Conservation (phyloP, 2,797 vertebrate species). For the Enoplosus armatus region DNA sequence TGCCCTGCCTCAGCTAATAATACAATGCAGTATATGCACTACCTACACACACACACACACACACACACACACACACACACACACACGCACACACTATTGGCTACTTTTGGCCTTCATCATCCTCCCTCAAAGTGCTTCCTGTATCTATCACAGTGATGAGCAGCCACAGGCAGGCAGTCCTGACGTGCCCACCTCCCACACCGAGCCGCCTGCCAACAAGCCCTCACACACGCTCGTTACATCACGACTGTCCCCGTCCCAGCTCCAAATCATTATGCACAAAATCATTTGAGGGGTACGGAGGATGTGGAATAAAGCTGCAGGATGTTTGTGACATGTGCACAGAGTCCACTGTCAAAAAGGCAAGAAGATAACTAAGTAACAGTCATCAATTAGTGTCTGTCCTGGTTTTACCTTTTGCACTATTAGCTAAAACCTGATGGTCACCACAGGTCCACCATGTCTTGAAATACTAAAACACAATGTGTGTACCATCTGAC, state of each 20-base stretch:
- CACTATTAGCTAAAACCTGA: not conserved
- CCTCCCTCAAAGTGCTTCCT: constrained; percentile 60
- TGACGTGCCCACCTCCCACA: constrained; percentile 56
- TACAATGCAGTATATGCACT: constrained; percentile 58
- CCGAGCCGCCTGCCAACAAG: constrained; percentile 56
- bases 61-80: constrained; percentile 21
- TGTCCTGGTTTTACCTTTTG: not conserved
- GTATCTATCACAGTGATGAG: constrained; percentile 64
- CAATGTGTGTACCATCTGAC: not conserved
- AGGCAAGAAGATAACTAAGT: not conserved
- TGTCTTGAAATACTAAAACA: not conserved
- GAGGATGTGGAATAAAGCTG: not conserved
- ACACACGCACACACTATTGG: constrained; percentile 16
- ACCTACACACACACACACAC: constrained; percentile 40
- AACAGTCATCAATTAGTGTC: not conserved
- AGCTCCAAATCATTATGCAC: constrained; percentile 62
- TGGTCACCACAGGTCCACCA: not conserved
- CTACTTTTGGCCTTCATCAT: constrained; percentile 51
- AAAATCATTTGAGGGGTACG: constrained; percentile 46
- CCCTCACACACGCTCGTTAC: constrained; percentile 56
- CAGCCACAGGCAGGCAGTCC: constrained; percentile 56
- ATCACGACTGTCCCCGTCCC: constrained; percentile 53
- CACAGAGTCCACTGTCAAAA: not conserved
- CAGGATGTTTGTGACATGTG: constrained; percentile 5
- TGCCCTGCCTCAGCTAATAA: constrained; percentile 75